Evolutionary conservation across 2,113 vertebrate genomes (phyloP), one percentile per base, ranked within the genome.

Genomic region (Chaetura pelagica): DNA sequence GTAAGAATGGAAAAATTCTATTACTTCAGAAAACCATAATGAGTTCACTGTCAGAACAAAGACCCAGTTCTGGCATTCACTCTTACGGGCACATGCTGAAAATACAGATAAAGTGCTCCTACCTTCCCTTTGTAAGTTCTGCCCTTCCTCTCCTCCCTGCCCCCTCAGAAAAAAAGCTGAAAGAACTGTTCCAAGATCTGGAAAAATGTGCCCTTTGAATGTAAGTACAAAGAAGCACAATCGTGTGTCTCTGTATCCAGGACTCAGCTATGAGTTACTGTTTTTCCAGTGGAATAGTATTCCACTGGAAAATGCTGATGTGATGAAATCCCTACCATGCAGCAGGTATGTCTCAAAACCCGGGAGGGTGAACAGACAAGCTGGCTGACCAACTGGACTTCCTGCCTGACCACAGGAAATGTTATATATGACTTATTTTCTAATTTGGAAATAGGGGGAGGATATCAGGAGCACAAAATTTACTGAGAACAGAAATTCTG

Each of bases 81-180:
- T 58, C 4, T 38, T 80, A 61, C 0, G 1, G 40, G 8, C 4
- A 64, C 2, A 52, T 12, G 10, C 9, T 44, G 12, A 85, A 91
- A 90, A 82, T 14, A 81, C 12, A 22, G 29, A 42, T 40, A 71
- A 78, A 83, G 20, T 23, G 16, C 13, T 85, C 23, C 18, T 35
- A 51, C 5, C 3, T 40, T 7, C 7, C 3, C 24, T n/a, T 80
- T 69, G 27, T 75, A 54, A 34, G 2, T 6, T 4, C 13, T 48
- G 46, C 18, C 46, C 46, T 9, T 18, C 7, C 13, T 38, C 10
- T 2, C 9, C 48, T 27, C 7, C 51, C 51, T 27, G 13, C 11
- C 1, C 2, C 9, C 4, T 14, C 14, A 1, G 8, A 51, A 24
- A 52, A 4, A 17, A 58, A 32, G 20, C 12, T 62, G 3, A 0